These are phyloP conservation scores for Synergus laeviventris DNA, from an alignment of 2,888 invertebrate species.

Conservation along the genomic window DNA sequence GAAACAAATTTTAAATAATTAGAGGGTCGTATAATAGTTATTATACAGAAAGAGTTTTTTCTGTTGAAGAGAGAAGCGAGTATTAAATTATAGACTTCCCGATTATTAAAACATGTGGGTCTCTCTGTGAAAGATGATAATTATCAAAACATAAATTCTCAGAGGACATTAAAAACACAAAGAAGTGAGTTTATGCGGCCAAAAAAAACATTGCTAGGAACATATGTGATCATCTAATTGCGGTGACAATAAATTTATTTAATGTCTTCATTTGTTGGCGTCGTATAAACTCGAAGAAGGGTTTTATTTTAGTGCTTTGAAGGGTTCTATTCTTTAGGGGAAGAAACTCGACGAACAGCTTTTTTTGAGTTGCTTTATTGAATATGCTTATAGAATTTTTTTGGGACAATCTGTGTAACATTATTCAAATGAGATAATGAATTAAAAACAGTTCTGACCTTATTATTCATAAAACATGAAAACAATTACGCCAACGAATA, in stretches of 20 bases:
- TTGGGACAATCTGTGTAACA: background rate
- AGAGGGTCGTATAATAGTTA: background rate
- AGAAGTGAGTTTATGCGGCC: conserved; percentile 44
- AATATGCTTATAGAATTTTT: background rate
- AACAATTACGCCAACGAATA: background rate
- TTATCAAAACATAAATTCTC: conserved; percentile 51
- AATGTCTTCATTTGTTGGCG: conserved; percentile 58
- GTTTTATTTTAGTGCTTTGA: conserved; percentile 18
- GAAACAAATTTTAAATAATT: background rate
- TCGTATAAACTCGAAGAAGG: conserved; percentile 31
- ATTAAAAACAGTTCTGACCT: too few relatives aligned
- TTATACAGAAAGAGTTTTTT: background rate
- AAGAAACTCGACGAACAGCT: conserved; percentile 10
- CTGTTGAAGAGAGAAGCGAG: background rate
- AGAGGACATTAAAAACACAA: conserved; percentile 45
- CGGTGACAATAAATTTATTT: conserved; percentile 69
- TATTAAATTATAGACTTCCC: background rate
- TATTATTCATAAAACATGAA: background rate
- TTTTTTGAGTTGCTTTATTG: conserved; percentile 17
- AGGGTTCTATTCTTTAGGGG: conserved; percentile 15
- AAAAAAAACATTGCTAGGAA: conserved; percentile 49
- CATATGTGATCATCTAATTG: conserved; percentile 63
- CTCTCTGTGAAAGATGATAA: conserved; percentile 46
- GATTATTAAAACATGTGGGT: conserved; percentile 43
- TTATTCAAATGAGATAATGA: background rate